Evolutionary conservation across 2,888 invertebrate genomes (phyloP), one percentile per base, ranked within the genome.

Genomic region (Mythimna pallens): DNA sequence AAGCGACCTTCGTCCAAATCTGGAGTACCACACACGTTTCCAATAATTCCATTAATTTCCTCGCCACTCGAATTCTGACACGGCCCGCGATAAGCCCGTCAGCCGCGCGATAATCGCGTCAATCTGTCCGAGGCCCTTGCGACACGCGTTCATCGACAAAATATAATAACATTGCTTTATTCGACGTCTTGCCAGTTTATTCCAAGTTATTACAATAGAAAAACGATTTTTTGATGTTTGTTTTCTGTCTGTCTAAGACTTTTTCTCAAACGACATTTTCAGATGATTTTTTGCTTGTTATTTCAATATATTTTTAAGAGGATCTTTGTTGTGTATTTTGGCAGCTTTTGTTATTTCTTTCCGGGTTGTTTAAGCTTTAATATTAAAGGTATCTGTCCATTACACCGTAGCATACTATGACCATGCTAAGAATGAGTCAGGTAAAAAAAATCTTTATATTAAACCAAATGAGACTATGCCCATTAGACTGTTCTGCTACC

Each of bases 31-130:
- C 55, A 54, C 17, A 34, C 61, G 12, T 65, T 79, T 67, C 40
- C 81, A 71, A 79, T 81, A 70, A 76, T 65, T 81, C 61, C 79
- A 71, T 81, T 79, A 77, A 79, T 79, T 79, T 79, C 82, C 79
- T 69, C 25, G 0, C 8, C 81, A 81, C 82, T 81, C 71, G 50
- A 65, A 50, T 58, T 64, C 43, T 59, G 70, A 67, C 77, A 65
- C 54, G 47, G 43, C 47, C 30, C 47, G 47, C 64, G 79, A 81
- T 79, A 79, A 79, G 55, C 59, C 22, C 70, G 70, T 64, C 81
- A 67, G 52, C 12, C 64, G 67, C 40, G 77, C 67, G 82, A 66
- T 79, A 58, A 79, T 77, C 78, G 17, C 67, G 65, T 71, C 82
- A 71, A 77, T 67, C 67, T 76, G 54, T 3, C 3, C 54, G 20